Conservation (phyloP, 2,113 vertebrate genomes). For the Andinoacara biseriatus region DNA sequence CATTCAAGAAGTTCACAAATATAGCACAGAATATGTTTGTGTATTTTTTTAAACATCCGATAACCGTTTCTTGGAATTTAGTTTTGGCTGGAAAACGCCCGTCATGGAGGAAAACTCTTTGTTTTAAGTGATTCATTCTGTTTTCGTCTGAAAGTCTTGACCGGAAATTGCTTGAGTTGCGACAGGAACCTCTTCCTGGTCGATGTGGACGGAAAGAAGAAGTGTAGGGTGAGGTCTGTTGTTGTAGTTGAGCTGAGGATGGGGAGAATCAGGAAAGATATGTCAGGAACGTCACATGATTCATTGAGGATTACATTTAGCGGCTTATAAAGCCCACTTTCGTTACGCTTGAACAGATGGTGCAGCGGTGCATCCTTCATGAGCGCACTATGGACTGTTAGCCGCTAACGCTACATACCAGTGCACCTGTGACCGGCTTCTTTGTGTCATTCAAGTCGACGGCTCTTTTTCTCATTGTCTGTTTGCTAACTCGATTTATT, state of each 20-base stretch:
- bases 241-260: conserved; percentile 13
- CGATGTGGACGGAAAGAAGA: conserved; percentile 46
- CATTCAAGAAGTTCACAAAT: not conserved
- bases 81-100: not conserved
- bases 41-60: not conserved
- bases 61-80: not conserved
- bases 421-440: conserved; percentile 45
- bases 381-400: conserved; percentile 9
- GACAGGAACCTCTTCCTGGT: conserved; percentile 46
- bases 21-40: rapidly evolving
- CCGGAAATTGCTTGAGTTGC: not conserved
- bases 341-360: not conserved
- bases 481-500: rapidly evolving
- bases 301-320: rapidly evolving
- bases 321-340: rapidly evolving
- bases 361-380: not conserved
- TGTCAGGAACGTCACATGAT: not conserved
- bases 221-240: conserved; percentile 62
- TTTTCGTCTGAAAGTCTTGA: conserved; percentile 35
- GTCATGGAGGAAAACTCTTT: not conserved
- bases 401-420: conserved; percentile 22
- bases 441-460: conserved; percentile 11
- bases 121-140: rapidly evolving
- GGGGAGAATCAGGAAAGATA: not conserved
- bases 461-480: not conserved